phyloP scores from a whole-genome alignment of 2,113 vertebrate genomes.

The Aramus guarauna region DNA sequence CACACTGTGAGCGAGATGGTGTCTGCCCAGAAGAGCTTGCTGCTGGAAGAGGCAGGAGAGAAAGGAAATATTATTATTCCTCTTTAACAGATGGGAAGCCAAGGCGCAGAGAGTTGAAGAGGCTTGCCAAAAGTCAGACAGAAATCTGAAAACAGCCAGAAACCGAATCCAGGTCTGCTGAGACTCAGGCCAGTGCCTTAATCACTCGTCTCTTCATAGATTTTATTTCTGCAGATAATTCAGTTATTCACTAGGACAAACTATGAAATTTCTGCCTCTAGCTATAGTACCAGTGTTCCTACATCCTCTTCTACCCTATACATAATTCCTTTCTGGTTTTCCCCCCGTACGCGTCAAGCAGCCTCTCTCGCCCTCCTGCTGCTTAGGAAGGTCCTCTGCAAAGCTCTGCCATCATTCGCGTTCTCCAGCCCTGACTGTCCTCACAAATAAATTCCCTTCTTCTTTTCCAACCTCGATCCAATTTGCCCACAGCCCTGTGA shows the following conservation, averaged over 20 bases:
- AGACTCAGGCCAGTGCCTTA: slow-evolving; percentile 36
- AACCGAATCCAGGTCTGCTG: slow-evolving; percentile 1
- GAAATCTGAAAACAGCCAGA: slow-evolving; percentile 46
- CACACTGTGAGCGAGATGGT: background rate
- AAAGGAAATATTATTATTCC: slow-evolving; percentile 55
- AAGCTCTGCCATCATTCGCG: background rate
- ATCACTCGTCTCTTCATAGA: background rate
- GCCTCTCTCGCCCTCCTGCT: background rate
- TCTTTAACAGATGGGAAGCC: slow-evolving; percentile 48
- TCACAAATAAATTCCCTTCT: background rate
- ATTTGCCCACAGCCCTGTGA: background rate
- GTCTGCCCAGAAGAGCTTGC: background rate
- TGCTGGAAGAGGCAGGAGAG: slow-evolving; percentile 5
- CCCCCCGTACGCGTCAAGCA: fast-evolving
- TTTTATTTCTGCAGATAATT: slow-evolving; percentile 20
- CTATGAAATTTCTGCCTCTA: background rate
- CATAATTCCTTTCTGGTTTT: background rate
- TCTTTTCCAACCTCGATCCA: background rate
- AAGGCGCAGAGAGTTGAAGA: background rate
- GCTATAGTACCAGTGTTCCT: background rate
- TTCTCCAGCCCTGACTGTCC: background rate
- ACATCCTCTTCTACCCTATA: background rate
- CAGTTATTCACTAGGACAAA: background rate
- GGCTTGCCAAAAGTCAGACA: slow-evolving; percentile 50
- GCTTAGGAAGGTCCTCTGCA: background rate